Conservation (phyloP, 2,797 vertebrate species). For the Sparus aurata region DNA sequence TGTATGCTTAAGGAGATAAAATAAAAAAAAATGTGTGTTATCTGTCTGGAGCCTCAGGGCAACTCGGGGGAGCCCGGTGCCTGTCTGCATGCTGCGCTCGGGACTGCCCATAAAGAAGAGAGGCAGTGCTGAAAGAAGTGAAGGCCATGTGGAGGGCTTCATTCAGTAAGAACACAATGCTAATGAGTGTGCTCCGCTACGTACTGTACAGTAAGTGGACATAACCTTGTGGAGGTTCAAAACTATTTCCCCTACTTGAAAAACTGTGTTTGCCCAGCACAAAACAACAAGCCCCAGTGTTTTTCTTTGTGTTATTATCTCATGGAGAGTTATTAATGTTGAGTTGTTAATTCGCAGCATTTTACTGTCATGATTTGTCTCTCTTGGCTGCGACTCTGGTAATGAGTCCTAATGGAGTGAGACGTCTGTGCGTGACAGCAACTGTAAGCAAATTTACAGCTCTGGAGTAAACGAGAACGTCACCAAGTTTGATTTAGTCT, state of each 20-base stretch:
- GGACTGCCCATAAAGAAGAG: constrained; percentile 58
- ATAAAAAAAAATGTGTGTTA: constrained; percentile 22
- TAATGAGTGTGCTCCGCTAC: constrained; percentile 24
- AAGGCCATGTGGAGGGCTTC: constrained; percentile 45
- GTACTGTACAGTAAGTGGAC: background rate
- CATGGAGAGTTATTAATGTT: no score
- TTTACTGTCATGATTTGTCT: background rate
- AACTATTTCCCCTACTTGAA: constrained; percentile 9
- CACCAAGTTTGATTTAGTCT: constrained; percentile 62
- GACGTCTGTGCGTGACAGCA: constrained; percentile 29
- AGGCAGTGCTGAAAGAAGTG: constrained; percentile 52
- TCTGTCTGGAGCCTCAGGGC: constrained; percentile 71
- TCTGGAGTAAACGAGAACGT: constrained; percentile 28
- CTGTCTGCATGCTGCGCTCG: constrained; percentile 63
- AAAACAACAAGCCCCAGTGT: background rate
- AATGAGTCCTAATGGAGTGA: background rate
- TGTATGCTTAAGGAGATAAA: constrained; percentile 28
- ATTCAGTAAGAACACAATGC: constrained; percentile 37
- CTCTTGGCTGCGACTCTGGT: background rate
- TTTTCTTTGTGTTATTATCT: background rate
- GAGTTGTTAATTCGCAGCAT: background rate
- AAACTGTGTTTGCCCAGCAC: background rate
- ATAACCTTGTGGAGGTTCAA: constrained; percentile 14
- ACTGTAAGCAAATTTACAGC: constrained; percentile 35
- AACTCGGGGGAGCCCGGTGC: constrained; percentile 36